Base-by-base conservation (phyloP, 1,140 invertebrate species). In the Drosophila trapezifrons region DNA sequence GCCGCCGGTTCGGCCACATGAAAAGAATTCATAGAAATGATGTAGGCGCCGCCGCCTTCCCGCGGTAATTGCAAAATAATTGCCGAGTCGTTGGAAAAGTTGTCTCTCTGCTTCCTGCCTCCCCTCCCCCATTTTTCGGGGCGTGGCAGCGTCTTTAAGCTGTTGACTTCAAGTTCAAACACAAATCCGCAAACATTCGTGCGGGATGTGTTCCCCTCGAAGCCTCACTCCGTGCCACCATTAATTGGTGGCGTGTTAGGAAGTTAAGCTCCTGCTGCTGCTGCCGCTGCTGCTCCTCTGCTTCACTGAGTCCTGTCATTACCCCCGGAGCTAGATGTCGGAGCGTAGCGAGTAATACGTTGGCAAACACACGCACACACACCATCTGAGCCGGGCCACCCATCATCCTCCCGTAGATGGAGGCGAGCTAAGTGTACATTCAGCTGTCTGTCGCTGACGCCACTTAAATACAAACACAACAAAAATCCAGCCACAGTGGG, bases 241-340 rank as follows among this genome's bases (percentile, higher is more conserved):
- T 76, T 77, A 77, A 77, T 77, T 77, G 75, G 75, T 77, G 75
- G 75, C 75, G 74, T 77, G 75, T 77, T 77, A 77, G 74, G 74
- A 77, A 77, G 75, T 77, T 77, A 77, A 77, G 75, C 75, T 77
- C 71, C 60, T 65, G 70, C 72, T 45, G 42, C 57, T 45, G 51
- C 25, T 6, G 12, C 63, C 37, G 51, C 65, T 45, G 46, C 47
- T 60, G 67, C 65, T 70, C 67, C 66, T 57, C 52, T 71, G 67
- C 67, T 47, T 57, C 67, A 71, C 65, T 69, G 65, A 47, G 67
- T 71, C 43, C 67, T 71, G 74, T 76, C 74, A 77, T 77, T 69
- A 77, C 74, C 74, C 67, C 74, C 57, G 73, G 29, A 56, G 73
- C 73, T 55, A 77, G 72, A 76, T 67, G 72, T 58, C 55, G 72